These are phyloP conservation scores for Elachura formosa DNA, from an alignment of 2,113 vertebrate genomes.

Conservation along the genomic window DNA sequence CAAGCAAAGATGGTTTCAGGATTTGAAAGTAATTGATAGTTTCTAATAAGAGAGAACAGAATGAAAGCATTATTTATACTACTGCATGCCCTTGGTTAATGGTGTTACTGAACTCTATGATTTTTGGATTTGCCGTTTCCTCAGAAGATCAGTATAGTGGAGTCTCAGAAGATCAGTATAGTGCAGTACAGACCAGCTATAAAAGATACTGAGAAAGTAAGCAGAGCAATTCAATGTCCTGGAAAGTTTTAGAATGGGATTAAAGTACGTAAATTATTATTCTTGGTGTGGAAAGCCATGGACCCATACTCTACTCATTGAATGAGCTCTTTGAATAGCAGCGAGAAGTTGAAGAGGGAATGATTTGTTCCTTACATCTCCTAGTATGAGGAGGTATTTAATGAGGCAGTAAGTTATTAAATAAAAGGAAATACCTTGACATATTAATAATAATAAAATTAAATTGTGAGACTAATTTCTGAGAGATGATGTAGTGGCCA, in stretches of 20 bases:
- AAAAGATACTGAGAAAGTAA: background rate
- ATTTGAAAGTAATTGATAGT: background rate
- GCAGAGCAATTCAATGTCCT: background rate
- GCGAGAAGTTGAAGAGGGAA: background rate
- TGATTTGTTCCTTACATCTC: conserved; percentile 12
- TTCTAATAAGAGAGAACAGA: background rate
- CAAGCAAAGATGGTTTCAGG: background rate
- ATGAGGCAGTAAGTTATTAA: background rate
- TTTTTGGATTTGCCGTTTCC: background rate
- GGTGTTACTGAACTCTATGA: background rate
- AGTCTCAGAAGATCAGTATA: background rate
- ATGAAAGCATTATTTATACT: background rate
- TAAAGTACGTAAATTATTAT: background rate
- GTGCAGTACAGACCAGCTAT: background rate
- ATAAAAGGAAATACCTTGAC: background rate
- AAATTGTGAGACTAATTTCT: background rate
- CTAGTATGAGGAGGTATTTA: background rate
- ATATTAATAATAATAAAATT: background rate
- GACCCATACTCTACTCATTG: background rate
- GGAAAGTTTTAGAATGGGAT: background rate
- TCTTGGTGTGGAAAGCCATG: background rate
- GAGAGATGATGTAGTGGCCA: background rate
- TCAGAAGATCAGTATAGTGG: background rate
- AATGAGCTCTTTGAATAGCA: background rate
- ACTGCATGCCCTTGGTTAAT: background rate